A percentile compares a stretch with the other conserved stretches of the same genome.
These are phyloP conservation scores for Melanerpes formicivorus DNA, from an alignment of 2,113 vertebrate species.

Conservation along the genomic window DNA sequence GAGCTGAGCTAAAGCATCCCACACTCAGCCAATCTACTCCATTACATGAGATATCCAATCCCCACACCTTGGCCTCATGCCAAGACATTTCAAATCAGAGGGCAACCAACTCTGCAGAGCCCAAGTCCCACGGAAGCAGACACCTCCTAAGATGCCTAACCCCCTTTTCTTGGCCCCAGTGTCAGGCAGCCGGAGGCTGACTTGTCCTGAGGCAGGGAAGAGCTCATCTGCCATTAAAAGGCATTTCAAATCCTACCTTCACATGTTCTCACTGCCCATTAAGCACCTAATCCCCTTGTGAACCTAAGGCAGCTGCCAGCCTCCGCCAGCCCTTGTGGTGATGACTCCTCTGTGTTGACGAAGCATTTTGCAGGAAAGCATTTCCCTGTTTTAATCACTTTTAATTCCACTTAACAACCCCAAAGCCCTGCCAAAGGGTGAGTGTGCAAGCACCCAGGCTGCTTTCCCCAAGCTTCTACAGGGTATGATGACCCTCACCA, in stretches of 20 bases:
- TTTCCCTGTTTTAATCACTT: not conserved
- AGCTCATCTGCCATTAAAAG: not conserved
- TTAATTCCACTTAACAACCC: not conserved
- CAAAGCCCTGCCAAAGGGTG: not conserved
- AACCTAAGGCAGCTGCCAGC: not conserved
- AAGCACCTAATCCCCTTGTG: not conserved
- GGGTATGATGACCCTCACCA: not conserved
- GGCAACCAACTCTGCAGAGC: not conserved
- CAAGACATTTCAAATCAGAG: not conserved
- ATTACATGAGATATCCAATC: not conserved
- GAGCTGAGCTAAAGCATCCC: not conserved
- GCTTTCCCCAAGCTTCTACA: not conserved
- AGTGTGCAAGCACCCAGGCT: rapidly evolving
- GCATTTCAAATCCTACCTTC: constrained; percentile 29
- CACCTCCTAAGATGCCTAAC: not conserved
- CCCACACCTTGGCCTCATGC: not conserved
- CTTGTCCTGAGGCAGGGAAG: not conserved
- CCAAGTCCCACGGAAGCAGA: not conserved
- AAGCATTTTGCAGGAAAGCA: not conserved
- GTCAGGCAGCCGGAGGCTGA: not conserved
- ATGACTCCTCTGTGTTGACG: not conserved
- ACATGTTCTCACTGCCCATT: not conserved
- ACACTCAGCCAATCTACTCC: not conserved
- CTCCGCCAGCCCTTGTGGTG: not conserved
- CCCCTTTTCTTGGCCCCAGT: not conserved